Percentiles rank a stretch among this genome's conserved stretches.
Evolutionary conservation across 1,140 invertebrate genomes (phyloP).

Genomic region (Drosophila pseudoananassae): DNA sequence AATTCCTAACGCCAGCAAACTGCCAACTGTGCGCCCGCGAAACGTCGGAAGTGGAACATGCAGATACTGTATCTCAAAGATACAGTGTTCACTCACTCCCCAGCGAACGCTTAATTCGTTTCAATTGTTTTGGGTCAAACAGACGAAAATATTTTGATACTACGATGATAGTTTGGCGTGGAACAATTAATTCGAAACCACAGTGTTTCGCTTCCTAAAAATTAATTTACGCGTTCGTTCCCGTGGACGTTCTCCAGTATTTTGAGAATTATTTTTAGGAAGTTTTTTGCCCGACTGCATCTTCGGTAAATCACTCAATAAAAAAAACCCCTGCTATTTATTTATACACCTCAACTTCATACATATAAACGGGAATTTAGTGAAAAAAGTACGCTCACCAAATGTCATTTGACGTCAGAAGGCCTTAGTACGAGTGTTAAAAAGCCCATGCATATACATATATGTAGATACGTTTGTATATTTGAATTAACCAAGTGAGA

Average conservation of each 20-base stretch:
- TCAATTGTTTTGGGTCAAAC: conserved; percentile 28
- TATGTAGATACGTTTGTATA: conserved; percentile 1
- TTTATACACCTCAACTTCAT: conserved; percentile 10
- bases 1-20: conserved; percentile 27
- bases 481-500: conserved; percentile 3
- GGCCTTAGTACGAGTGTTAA: conserved; percentile 17
- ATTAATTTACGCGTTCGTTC: conserved; percentile 21
- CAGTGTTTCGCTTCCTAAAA: conserved; percentile 25
- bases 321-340: conserved; percentile 13
- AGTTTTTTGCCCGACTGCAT: conserved; percentile 19
- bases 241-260: not conserved
- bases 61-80: conserved; percentile 22
- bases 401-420: conserved; percentile 42
- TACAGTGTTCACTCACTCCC: conserved; percentile 11
- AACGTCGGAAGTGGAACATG: conserved; percentile 15
- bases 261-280: conserved; percentile 14
- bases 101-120: conserved; percentile 6
- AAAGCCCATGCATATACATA: conserved; percentile 1
- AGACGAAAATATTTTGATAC: conserved; percentile 27
- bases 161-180: conserved; percentile 36
- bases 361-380: conserved; percentile 7
- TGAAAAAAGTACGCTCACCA: conserved; percentile 24
- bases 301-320: conserved; percentile 37
- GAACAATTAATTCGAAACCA: conserved; percentile 24
- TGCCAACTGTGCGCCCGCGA: conserved; percentile 7